Evolutionary conservation across 2,797 vertebrate species (phyloP).

Genomic region (Sebastes ruberrimus): DNA sequence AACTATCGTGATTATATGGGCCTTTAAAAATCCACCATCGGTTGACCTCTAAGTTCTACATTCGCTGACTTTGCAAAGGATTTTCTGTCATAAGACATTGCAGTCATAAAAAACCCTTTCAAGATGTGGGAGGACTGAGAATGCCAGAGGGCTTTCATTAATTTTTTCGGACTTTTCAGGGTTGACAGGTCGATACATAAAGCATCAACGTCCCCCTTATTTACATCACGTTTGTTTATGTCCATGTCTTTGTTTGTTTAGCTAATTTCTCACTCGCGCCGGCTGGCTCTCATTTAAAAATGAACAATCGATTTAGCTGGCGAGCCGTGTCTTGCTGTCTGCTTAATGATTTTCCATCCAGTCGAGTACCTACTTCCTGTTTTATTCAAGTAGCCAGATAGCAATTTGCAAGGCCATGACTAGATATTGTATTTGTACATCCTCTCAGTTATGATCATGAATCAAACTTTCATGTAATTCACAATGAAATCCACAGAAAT

Average conservation of each 20-base stretch:
- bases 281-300: conserved; percentile 30
- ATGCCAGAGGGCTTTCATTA: conserved; percentile 7
- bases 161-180: neutral
- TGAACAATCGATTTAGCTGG: conserved; percentile 22
- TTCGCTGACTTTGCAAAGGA: neutral
- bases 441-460: neutral
- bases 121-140: neutral
- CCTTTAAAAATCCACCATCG: too few relatives aligned
- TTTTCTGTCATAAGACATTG: neutral
- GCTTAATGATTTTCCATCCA: conserved; percentile 28
- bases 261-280: neutral
- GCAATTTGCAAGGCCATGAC: neutral
- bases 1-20: too few relatives aligned
- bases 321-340: conserved; percentile 6
- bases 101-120: neutral
- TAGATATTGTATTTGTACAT: neutral
- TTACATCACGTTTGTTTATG: conserved; percentile 3
- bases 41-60: neutral
- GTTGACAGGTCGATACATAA: neutral
- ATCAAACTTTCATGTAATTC: neutral
- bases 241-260: conserved; percentile 19
- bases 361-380: conserved; percentile 9
- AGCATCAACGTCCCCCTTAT: neutral
- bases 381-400: neutral
- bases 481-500: neutral